phyloP scores from a whole-genome alignment of 2,888 invertebrate genomes.

The Athalia cordata region DNA sequence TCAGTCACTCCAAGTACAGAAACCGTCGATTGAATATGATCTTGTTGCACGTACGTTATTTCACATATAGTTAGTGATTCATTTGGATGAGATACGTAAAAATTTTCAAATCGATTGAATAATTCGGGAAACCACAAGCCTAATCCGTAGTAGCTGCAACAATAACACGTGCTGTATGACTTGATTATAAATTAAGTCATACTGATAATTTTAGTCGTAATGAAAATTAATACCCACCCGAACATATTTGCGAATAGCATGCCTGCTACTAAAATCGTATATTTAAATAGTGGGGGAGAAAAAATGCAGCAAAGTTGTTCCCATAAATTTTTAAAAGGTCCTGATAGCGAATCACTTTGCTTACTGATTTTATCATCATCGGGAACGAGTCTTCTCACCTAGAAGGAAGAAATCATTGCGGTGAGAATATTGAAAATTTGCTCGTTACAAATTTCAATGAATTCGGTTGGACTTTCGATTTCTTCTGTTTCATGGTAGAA shows the following conservation, averaged over 20 bases:
- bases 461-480: too few species aligned
- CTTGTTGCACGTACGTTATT: conserved; percentile 61
- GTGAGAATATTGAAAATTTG: too few species aligned
- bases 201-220: not conserved
- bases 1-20: not conserved
- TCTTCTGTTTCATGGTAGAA: too few species aligned
- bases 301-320: conserved; percentile 77
- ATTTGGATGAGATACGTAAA: conserved; percentile 71
- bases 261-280: conserved; percentile 76
- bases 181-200: not conserved
- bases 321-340: not conserved
- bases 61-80: conserved; percentile 73
- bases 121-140: conserved; percentile 85
- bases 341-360: not conserved
- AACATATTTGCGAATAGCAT: conserved; percentile 80
- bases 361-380: not conserved
- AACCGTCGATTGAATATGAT: conserved; percentile 43
- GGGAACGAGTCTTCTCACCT: conserved; percentile 1
- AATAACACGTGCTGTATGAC: not conserved
- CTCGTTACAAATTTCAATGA: too few species aligned
- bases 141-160: conserved; percentile 79
- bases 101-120: conserved; percentile 76
- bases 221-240: conserved; percentile 67
- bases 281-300: conserved; percentile 74
- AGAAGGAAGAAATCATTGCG: too few species aligned